Base-by-base conservation (phyloP, 2,888 invertebrate species). In the Mesorhabditis spiculigera region DNA sequence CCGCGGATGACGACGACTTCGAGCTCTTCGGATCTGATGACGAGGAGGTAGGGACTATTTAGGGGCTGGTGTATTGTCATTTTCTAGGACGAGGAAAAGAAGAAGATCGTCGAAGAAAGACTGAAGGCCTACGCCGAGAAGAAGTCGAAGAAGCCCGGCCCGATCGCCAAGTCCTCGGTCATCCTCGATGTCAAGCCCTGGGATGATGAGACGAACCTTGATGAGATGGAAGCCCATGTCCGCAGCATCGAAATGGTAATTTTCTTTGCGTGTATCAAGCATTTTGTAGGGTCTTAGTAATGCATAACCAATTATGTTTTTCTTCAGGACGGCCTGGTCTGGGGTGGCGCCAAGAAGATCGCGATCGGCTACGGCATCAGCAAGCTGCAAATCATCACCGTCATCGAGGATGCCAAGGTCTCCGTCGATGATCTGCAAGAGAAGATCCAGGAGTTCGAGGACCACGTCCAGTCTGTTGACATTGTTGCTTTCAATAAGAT, bases 171-270 rank as follows among this genome's bases (percentile, higher is more conserved):
- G 86, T 95, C 95, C 65, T 94, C 92, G 81, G 92, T 98, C 76
- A 90, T 97, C 79, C 89, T 97, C 65, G 97, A 97, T 87, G 94
- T 96, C 8, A 98, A 98, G 87, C 95, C 95, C 43, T 96, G 96
- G 96, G 80, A 94, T 87, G 96, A 97, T 89, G 94, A 95, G 87
- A 96, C 95, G 45, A 93, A 96, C 83, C 93, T 96, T 92, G 90
- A 90, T 79, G 91, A 90, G 86, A 90, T 97, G 91, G 96, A 97
- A 86, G 68, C 88, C 86, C 88, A 89, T 79, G 94, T 95, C 45
- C 91, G 95, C 80, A 89, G 91, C 43, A 92, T 97, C 83, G 89
- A 88, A 84, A 75, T 71, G 67, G 58, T n/a, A 50, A 50, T 50
- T 50, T 50, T 10, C 58, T n/a, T 13, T n/a, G n/a, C 8, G 58